Base-by-base conservation (phyloP, 1,140 invertebrate genomes). In the Forficula auricularia region DNA sequence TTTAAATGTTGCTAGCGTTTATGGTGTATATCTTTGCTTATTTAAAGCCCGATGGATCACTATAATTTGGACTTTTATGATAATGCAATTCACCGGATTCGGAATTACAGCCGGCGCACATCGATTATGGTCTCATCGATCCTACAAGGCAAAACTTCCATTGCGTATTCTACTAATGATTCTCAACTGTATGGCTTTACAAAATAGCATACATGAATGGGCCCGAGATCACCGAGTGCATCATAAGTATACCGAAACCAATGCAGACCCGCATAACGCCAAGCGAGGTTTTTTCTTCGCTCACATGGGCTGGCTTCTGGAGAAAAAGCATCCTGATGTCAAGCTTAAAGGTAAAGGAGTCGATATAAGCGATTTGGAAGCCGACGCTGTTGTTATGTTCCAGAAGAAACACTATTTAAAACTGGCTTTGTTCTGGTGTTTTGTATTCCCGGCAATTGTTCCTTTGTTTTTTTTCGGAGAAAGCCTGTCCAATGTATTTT, bases 41-140 rank as follows among this genome's bases (percentile, higher is more conserved):
- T 14, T 36, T 13, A 16, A 14, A 16, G n/a, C n/a, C 4, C 4
- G n/a, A 7, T 6, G 4, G 4, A 4, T 36, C 4, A 14, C n/a
- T 8, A n/a, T 8, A 31, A 8, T 31, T 8, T 36, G 9, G 15
- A 9, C 2, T 10, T 13, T 37, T 10, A 12, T 18, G 6, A 20
- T n/a, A n/a, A n/a, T n/a, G n/a, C n/a, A n/a, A n/a, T n/a, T n/a
- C n/a, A n/a, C n/a, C n/a, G 76, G 70, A 27, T 71, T 79, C 44
- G 77, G 78, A 8, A 65, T 90, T 4, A 90, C 86, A 1, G 85
- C 69, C 15, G 87, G 87, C 3, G 81, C 70, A 1, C 87, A 91
- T 61, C 68, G 87, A 14, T 71, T 81, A 15, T 92, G 82, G 82
- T 71, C 79, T 19, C 87, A 92, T 61, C 65, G 75, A 43, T 67